Evolutionary conservation across 2,888 invertebrate species (phyloP).

Genomic region (Amphipoea lucens): DNA sequence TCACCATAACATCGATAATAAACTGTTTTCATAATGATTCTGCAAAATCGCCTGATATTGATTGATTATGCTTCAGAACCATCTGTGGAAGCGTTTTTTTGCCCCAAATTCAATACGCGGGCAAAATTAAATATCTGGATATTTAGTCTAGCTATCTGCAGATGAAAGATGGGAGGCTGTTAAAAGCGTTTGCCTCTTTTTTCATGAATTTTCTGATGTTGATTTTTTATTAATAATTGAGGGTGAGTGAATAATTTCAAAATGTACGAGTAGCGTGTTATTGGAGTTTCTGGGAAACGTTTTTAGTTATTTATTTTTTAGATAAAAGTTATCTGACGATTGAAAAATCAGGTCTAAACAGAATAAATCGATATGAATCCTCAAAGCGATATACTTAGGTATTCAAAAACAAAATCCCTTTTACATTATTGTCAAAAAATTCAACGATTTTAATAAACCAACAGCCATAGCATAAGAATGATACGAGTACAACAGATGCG

Average conservation of each 20-base stretch:
- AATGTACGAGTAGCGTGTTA: slow-evolving; percentile 15
- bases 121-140: slow-evolving; percentile 63
- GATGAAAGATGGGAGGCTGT: slow-evolving; percentile 52
- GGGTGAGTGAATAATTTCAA: slow-evolving; percentile 41
- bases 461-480: slow-evolving; percentile 36
- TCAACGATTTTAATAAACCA: slow-evolving; percentile 57
- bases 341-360: neutral
- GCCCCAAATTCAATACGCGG: slow-evolving; percentile 55
- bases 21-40: slow-evolving; percentile 68
- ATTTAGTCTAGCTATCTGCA: slow-evolving; percentile 54
- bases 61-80: slow-evolving; percentile 70
- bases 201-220: slow-evolving; percentile 12
- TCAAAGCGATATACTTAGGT: neutral
- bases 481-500: slow-evolving; percentile 42
- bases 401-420: slow-evolving; percentile 7
- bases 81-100: slow-evolving; percentile 66
- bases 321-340: neutral
- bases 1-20: slow-evolving; percentile 51
- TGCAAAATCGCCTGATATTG: slow-evolving; percentile 64
- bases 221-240: slow-evolving; percentile 24
- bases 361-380: neutral
- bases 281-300: neutral
- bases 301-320: neutral
- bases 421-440: slow-evolving; percentile 22
- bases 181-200: slow-evolving; percentile 31